These are phyloP conservation scores for Perizoma affinitatum DNA, from an alignment of 2,888 invertebrate species.

Conservation along the genomic window DNA sequence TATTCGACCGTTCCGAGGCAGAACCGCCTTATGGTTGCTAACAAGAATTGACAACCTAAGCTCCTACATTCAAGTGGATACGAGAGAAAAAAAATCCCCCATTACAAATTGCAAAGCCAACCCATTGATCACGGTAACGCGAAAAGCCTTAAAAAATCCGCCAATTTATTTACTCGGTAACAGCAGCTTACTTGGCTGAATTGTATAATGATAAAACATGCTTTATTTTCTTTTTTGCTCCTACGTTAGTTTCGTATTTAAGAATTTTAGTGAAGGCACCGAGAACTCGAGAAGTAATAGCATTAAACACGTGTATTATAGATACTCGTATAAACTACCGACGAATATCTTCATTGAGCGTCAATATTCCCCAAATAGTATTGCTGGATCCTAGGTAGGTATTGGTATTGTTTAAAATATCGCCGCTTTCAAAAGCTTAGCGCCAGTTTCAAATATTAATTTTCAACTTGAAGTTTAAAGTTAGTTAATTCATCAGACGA, in stretches of 20 bases:
- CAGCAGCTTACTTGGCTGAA: constrained; percentile 59
- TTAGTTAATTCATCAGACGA: constrained; percentile 13
- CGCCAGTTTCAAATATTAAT: neutral
- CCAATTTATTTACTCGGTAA: constrained; percentile 74
- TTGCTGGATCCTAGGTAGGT: too few relatives aligned
- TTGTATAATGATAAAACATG: constrained; percentile 36
- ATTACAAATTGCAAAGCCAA: constrained; percentile 75
- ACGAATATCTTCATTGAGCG: too few relatives aligned
- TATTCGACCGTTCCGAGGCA: constrained; percentile 33
- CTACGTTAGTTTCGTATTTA: neutral
- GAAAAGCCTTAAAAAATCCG: constrained; percentile 79
- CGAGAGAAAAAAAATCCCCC: constrained; percentile 61
- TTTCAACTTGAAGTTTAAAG: constrained; percentile 8
- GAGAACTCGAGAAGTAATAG: too few relatives aligned
- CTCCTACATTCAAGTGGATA: constrained; percentile 46
- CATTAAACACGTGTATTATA: too few relatives aligned
- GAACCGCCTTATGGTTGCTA: constrained; percentile 56
- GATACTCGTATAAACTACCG: too few relatives aligned
- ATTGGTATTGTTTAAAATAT: too few relatives aligned
- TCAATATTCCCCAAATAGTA: too few relatives aligned
- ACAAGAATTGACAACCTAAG: constrained; percentile 71
- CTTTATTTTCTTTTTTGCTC: constrained; percentile 13
- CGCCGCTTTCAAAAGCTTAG: neutral
- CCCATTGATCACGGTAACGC: constrained; percentile 79
- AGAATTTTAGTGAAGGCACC: neutral